A percentile compares a stretch with the other conserved stretches of the same genome.
These are phyloP conservation scores for Kryptolebias marmoratus DNA, from an alignment of 2,113 vertebrate species.

Conservation along the genomic window DNA sequence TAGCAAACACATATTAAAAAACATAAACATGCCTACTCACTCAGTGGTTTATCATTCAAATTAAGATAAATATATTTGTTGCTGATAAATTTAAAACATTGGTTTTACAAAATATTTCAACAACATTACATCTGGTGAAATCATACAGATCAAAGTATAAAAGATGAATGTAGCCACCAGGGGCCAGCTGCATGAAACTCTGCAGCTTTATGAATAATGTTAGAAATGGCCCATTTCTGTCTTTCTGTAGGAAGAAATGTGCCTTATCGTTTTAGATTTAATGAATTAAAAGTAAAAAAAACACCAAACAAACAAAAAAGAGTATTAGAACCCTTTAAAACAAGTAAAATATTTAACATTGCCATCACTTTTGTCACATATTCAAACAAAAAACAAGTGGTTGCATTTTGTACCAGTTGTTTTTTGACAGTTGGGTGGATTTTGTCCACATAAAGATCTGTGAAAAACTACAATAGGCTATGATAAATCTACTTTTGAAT, in stretches of 20 bases:
- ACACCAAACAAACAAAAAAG: too few species aligned
- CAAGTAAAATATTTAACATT: too few species aligned
- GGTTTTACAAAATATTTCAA: background rate
- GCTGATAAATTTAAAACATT: background rate
- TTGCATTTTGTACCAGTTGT: too few species aligned
- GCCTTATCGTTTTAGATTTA: too few species aligned
- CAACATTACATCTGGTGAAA: background rate
- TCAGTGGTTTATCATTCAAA: conserved; percentile 24
- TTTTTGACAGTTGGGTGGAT: too few species aligned
- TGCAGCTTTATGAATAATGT: background rate
- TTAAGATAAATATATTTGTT: conserved; percentile 20
- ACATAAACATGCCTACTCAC: conserved; percentile 35
- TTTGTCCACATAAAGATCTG: too few species aligned
- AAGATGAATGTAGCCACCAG: background rate
- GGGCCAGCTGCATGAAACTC: background rate
- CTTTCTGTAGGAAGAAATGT: background rate
- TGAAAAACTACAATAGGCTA: too few species aligned
- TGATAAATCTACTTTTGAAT: too few species aligned
- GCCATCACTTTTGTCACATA: too few species aligned
- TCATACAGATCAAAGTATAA: background rate
- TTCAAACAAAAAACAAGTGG: too few species aligned
- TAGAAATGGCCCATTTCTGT: background rate
- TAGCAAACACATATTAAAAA: conserved; percentile 48
- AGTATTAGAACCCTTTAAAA: too few species aligned
- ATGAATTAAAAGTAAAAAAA: too few species aligned